phyloP scores from a whole-genome alignment of 2,888 invertebrate genomes.

The Agriopis marginaria region DNA sequence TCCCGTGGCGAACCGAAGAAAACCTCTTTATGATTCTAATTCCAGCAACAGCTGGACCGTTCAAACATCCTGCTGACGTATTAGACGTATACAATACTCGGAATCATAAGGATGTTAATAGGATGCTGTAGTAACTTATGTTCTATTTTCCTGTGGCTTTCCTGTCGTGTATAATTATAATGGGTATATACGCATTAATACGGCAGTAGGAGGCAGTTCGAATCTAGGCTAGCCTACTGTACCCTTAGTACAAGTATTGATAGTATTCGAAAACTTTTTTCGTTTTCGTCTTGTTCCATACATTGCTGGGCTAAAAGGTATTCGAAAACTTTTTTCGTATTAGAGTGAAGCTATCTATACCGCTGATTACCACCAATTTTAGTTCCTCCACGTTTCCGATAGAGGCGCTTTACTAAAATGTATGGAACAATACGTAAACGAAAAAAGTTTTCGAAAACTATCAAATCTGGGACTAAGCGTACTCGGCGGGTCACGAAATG shows the following conservation, averaged over 20 bases:
- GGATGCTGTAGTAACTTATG: constrained; percentile 19
- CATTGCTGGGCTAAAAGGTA: no score
- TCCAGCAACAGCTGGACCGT: constrained; percentile 28
- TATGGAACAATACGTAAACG: no score
- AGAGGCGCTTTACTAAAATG: no score
- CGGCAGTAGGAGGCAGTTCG: constrained; percentile 4
- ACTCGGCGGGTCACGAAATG: not conserved
- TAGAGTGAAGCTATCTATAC: no score
- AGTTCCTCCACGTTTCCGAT: no score
- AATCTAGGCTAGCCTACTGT: not conserved
- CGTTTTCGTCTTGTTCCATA: no score
- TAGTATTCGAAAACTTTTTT: no score
- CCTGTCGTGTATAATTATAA: constrained; percentile 8
- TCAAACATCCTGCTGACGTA: constrained; percentile 29
- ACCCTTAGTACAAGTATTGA: no score
- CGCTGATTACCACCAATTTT: no score
- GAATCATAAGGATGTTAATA: constrained; percentile 18
- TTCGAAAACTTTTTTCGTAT: no score
- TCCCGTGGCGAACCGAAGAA: constrained; percentile 21
- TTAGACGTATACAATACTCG: constrained; percentile 14
- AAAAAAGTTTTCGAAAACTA: no score
- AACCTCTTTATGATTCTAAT: constrained; percentile 29
- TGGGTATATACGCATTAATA: not conserved
- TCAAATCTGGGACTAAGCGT: no score
- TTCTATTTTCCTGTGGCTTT: constrained; percentile 22